Base-by-base conservation (phyloP, 2,888 invertebrate genomes). In the Coelinius sp. region DNA sequence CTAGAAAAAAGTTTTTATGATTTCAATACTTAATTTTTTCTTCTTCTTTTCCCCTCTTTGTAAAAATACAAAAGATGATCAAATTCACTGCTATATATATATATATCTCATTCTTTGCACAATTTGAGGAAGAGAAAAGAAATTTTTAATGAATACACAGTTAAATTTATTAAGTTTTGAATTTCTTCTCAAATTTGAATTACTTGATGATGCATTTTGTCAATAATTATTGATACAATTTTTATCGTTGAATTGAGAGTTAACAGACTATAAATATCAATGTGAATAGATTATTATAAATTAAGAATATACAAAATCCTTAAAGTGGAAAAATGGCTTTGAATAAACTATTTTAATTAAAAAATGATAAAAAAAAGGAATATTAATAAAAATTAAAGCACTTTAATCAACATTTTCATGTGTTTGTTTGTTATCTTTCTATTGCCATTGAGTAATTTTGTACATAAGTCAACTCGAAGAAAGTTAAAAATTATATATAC, bases 401-500 rank as follows among this genome's bases (percentile, higher is more conserved):
- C 73, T 78, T 67, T 59, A 31, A 46, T 73, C 59, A 71, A 44
- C 52, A 25, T 59, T 53, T 72, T 41, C 10, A 63, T 20, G 20
- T 63, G 41, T 59, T 59, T 35, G 25, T 25, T 53, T 24, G 53
- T 59, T 41, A 24, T 68, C 31, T 27, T 46, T 27, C 49, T 56
- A 53, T 68, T 68, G 41, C 63, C 46, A 65, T 68, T 44, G 70
- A 73, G 49, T 59, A 71, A n/a, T 59, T 46, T 25, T 31, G 44
- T 66, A 70, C 75, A 74, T 74, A 68, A 63, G n/a, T 76, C 74
- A 75, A 76, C 70, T 78, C 73, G 70, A 73, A 76, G 69, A 73
- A 66, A 71, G 75, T 52, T 67, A 71, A 65, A 35, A 49, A 25
- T 4, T 27, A 59, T 59, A 59, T 31, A n/a, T n/a, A n/a, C n/a